Percentiles rank a stretch among this genome's conserved stretches.
phyloP scores from a whole-genome alignment of 2,888 invertebrate genomes.

The Uropetala carovei region DNA sequence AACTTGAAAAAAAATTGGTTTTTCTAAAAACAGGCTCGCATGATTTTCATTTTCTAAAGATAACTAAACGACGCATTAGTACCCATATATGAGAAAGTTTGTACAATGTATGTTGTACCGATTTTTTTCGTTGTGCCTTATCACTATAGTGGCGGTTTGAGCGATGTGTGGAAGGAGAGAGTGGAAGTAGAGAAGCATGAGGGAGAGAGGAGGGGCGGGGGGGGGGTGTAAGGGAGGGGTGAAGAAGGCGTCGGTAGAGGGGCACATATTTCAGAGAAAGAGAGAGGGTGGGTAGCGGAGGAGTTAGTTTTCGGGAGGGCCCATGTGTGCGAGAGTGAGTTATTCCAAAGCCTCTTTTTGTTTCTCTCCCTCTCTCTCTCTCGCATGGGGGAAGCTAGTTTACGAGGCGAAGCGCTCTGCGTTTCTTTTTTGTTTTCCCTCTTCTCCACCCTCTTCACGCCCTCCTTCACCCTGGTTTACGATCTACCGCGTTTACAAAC shows the following conservation, averaged over 20 bases:
- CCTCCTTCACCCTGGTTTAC: background rate
- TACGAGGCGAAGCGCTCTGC: slow-evolving; percentile 43
- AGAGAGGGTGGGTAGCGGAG: no score
- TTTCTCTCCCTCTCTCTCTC: background rate
- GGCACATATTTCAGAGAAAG: no score
- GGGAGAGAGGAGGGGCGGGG: background rate
- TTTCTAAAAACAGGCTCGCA: no score
- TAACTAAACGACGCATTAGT: no score
- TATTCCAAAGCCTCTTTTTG: slow-evolving; percentile 32
- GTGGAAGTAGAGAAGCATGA: background rate
- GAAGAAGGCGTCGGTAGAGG: background rate
- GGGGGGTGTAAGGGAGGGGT: background rate
- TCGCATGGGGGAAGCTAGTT: background rate
- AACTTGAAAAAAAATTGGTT: no score
- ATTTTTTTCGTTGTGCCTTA: no score
- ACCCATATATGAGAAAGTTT: no score
- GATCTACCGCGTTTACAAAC: background rate
- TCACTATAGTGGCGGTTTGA: no score
- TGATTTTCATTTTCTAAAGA: no score
- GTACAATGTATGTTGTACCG: no score
- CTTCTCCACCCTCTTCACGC: background rate
- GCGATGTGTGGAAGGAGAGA: background rate
- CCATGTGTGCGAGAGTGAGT: slow-evolving; percentile 18
- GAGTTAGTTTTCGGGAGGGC: background rate
- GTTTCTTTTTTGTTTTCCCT: background rate